A percentile compares a stretch with the other conserved stretches of the same genome.
Conservation (phyloP, 2,888 invertebrate species). For the Peribatodes rhomboidaria region DNA sequence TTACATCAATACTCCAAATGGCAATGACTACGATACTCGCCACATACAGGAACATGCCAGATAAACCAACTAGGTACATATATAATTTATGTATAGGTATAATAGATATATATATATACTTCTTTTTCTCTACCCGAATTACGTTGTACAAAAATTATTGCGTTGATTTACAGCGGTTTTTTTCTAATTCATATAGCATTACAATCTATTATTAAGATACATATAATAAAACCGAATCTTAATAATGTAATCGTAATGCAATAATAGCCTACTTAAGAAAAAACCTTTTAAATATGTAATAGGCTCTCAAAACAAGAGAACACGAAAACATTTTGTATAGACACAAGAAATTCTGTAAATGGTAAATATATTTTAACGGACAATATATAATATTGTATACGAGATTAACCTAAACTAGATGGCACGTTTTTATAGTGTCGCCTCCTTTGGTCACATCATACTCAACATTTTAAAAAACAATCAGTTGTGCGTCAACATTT, state of each 20-base stretch:
- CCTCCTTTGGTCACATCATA: constrained; percentile 81
- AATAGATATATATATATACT: constrained; percentile 22
- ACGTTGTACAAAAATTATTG: constrained; percentile 78
- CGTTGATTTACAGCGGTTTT: constrained; percentile 66
- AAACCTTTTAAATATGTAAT: constrained; percentile 80
- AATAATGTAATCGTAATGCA: constrained; percentile 64
- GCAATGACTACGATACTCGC: constrained; percentile 50
- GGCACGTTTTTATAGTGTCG: constrained; percentile 86
- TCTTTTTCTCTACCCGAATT: constrained; percentile 61
- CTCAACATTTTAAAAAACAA: constrained; percentile 69
- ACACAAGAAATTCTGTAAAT: constrained; percentile 87
- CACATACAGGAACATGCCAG: constrained; percentile 77
- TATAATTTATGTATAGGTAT: constrained; percentile 13
- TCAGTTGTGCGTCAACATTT: constrained; percentile 83
- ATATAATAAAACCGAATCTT: constrained; percentile 61
- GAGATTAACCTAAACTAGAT: constrained; percentile 88
- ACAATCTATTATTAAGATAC: constrained; percentile 56
- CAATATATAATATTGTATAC: constrained; percentile 87
- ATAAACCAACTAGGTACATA: constrained; percentile 66
- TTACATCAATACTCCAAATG: constrained; percentile 42
- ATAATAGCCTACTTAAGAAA: constrained; percentile 65
- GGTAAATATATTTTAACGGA: constrained; percentile 87
- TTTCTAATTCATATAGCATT: constrained; percentile 66
- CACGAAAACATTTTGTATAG: constrained; percentile 87
- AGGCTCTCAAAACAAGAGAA: constrained; percentile 88